Percentiles rank a stretch among this genome's conserved stretches.
Conservation (phyloP, 2,888 invertebrate genomes). For the Tipula helvola region DNA sequence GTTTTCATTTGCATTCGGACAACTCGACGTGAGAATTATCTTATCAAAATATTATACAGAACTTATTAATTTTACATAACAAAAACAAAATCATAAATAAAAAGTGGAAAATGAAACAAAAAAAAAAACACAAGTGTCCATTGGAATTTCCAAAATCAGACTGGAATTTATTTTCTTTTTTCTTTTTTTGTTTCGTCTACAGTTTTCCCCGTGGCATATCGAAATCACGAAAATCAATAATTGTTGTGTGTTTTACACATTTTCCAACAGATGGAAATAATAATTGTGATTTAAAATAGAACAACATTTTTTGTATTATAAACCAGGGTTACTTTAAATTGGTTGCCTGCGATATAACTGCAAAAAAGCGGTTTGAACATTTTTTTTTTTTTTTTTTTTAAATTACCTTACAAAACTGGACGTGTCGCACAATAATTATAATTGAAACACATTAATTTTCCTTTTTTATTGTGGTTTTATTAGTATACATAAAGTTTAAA, state of each 20-base stretch:
- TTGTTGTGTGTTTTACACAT: background rate
- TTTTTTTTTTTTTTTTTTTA: background rate
- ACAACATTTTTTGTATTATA: background rate
- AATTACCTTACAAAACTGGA: no score
- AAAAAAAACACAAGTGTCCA: background rate
- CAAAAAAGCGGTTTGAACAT: background rate
- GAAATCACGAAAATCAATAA: background rate
- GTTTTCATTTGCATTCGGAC: background rate
- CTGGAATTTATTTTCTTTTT: background rate
- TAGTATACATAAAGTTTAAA: background rate
- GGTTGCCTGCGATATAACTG: background rate
- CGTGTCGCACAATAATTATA: background rate
- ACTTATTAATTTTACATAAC: background rate
- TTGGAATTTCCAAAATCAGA: background rate
- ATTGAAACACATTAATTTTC: background rate
- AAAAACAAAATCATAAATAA: background rate
- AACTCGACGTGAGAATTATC: no score
- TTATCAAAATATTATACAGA: background rate
- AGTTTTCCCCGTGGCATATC: background rate
- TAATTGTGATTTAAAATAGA: background rate
- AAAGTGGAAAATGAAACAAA: background rate
- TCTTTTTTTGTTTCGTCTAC: background rate
- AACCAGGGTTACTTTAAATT: background rate
- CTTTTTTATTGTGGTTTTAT: background rate
- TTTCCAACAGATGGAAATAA: background rate